Evolutionary conservation across 2,797 vertebrate genomes (phyloP).

Genomic region (Chiroxiphia lanceolata): DNA sequence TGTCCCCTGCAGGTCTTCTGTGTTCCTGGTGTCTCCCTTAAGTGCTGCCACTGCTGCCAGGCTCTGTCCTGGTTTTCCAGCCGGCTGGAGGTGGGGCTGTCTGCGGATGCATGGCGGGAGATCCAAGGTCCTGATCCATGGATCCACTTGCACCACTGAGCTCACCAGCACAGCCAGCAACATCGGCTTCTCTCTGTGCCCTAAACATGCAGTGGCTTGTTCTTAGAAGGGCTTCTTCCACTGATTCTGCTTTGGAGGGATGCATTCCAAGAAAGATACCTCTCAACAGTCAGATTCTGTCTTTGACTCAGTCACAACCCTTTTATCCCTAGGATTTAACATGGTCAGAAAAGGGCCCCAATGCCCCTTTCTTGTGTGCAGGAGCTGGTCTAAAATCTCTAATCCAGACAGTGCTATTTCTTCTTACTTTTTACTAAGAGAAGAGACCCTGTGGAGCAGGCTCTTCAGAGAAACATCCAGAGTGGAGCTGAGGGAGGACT

Average conservation of each 20-base stretch:
- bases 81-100: not conserved
- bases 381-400: not conserved
- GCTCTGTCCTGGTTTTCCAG: not conserved
- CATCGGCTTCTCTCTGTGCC: not conserved
- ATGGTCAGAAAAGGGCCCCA: not conserved
- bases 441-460: not conserved
- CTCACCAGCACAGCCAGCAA: not conserved
- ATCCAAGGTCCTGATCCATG: not conserved
- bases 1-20: fast-evolving
- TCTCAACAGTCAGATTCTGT: not conserved
- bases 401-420: not conserved
- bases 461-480: not conserved
- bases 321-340: not conserved
- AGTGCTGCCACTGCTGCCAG: not conserved
- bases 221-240: not conserved
- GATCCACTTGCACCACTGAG: fast-evolving
- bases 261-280: not conserved
- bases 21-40: not conserved
- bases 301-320: not conserved
- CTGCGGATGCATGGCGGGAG: fast-evolving
- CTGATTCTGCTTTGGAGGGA: not conserved
- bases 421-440: not conserved
- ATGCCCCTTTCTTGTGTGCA: not conserved
- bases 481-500: not conserved
- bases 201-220: not conserved